A percentile compares a stretch with the other conserved stretches of the same genome.
Evolutionary conservation across 2,797 vertebrate genomes (phyloP).

Genomic region (Sebastes diploproa): DNA sequence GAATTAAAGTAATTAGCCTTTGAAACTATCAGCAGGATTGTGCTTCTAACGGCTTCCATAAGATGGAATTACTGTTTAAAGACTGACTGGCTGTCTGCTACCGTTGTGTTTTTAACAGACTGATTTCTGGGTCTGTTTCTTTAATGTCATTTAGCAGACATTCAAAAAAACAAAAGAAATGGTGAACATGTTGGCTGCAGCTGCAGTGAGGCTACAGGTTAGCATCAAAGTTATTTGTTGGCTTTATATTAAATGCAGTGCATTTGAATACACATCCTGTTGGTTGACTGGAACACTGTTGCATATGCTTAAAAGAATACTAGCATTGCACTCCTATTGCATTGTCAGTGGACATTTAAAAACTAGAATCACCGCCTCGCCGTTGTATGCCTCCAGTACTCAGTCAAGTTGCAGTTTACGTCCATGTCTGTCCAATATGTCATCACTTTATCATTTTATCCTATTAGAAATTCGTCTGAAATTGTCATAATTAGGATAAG

Average conservation of each 20-base stretch:
- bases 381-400: too few relatives aligned
- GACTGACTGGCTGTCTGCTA: neutral
- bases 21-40: neutral
- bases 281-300: neutral
- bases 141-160: neutral
- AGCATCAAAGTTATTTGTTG: neutral
- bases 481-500: too few relatives aligned
- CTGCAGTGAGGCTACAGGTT: neutral
- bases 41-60: neutral
- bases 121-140: neutral
- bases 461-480: too few relatives aligned
- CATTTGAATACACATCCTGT: neutral
- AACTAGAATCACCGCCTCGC: neutral
- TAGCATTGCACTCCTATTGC: neutral
- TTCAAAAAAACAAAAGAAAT: neutral
- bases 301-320: neutral
- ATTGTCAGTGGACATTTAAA: neutral
- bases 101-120: neutral
- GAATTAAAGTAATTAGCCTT: neutral
- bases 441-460: too few relatives aligned
- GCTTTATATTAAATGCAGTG: neutral
- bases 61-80: neutral
- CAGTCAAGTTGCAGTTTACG: too few relatives aligned
- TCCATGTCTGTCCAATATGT: too few relatives aligned
- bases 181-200: neutral